Conservation (phyloP, 2,888 invertebrate species). For the Coleophora flavipennella region DNA sequence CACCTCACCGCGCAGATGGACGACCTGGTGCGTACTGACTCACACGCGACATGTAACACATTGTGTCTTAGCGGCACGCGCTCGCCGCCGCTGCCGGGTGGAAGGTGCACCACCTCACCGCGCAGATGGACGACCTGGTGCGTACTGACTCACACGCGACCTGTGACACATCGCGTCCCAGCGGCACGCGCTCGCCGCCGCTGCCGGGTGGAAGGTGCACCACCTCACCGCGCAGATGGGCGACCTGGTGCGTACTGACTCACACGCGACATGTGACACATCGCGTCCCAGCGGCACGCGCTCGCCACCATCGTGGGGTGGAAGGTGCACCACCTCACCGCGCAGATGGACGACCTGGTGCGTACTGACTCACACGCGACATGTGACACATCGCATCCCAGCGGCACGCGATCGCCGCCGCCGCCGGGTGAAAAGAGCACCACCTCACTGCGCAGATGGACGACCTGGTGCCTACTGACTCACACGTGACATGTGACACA, state of each 20-base stretch:
- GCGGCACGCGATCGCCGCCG: conserved; percentile 87
- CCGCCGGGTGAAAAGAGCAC: conserved; percentile 96
- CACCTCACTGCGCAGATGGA: conserved; percentile 95
- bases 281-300: conserved; percentile 91
- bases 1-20: conserved; percentile 95
- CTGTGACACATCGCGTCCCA: conserved; percentile 93
- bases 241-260: conserved; percentile 77
- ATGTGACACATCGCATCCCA: conserved; percentile 93
- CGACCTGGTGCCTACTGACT: too few species aligned
- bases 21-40: conserved; percentile 77
- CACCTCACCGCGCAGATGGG: conserved; percentile 95
- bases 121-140: conserved; percentile 95
- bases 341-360: conserved; percentile 95
- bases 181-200: conserved; percentile 87
- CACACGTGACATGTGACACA: too few species aligned
- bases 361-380: conserved; percentile 21
- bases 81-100: conserved; percentile 92
- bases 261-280: conserved; percentile 78
- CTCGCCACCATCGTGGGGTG: conserved; percentile 92
- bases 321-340: conserved; percentile 93
- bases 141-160: conserved; percentile 21
- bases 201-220: conserved; percentile 96
- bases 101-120: conserved; percentile 93
- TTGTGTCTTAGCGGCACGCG: conserved; percentile 90
- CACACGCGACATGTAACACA: conserved; percentile 78